These are phyloP conservation scores for Drosophila erecta DNA, from an alignment of 1,140 invertebrate species.

Conservation along the genomic window DNA sequence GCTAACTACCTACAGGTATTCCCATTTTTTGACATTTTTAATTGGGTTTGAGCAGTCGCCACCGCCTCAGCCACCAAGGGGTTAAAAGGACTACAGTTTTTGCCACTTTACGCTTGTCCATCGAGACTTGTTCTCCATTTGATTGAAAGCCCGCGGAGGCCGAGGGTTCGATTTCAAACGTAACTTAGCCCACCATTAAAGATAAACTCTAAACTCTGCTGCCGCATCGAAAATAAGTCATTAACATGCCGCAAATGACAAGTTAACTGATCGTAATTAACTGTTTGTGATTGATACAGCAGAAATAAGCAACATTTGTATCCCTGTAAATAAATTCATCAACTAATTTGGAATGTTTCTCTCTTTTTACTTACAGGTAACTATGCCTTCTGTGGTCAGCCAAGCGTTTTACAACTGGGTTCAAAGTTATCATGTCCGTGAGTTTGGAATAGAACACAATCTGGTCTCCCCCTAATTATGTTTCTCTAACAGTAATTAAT, in stretches of 20 bases:
- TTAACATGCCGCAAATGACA: neutral
- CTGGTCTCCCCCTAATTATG: slow-evolving; percentile 45
- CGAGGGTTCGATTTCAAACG: slow-evolving; percentile 25
- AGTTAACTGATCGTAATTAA: neutral
- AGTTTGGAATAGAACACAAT: slow-evolving; percentile 34
- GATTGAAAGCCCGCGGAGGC: slow-evolving; percentile 25
- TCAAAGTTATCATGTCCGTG: slow-evolving; percentile 9
- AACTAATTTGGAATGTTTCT: slow-evolving; percentile 6
- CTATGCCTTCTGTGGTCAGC: slow-evolving; percentile 5
- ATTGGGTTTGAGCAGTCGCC: slow-evolving; percentile 72
- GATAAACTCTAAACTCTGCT: slow-evolving; percentile 6
- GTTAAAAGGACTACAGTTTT: slow-evolving; percentile 29
- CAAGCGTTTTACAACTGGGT: slow-evolving; percentile 16
- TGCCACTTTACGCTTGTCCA: slow-evolving; percentile 58
- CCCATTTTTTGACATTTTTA: slow-evolving; percentile 82
- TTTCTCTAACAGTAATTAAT: slow-evolving; percentile 56
- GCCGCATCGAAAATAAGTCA: neutral
- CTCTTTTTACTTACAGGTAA: slow-evolving; percentile 60
- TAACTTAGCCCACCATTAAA: slow-evolving; percentile 48
- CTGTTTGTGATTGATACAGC: neutral
- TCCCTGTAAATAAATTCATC: neutral
- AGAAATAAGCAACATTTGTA: too few species aligned
- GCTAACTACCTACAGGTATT: slow-evolving; percentile 83
- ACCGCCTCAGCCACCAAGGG: slow-evolving; percentile 3
- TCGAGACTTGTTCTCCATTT: slow-evolving; percentile 17